Conservation (phyloP, 2,888 invertebrate species). For the Hipparchia semele region DNA sequence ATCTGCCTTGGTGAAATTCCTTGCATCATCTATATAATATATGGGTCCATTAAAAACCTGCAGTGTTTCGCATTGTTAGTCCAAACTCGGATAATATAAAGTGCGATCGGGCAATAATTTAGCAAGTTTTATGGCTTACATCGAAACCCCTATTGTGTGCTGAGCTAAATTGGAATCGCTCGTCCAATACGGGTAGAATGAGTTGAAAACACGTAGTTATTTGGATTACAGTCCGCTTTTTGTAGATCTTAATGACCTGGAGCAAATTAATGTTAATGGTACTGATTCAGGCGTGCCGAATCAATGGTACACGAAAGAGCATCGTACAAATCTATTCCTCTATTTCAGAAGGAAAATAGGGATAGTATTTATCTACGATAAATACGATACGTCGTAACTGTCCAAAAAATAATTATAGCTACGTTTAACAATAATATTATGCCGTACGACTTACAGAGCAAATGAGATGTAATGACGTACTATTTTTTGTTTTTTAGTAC, state of each 20-base stretch:
- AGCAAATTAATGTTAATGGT: conserved; percentile 10
- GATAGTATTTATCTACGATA: too few species aligned
- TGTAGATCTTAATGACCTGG: conserved; percentile 14
- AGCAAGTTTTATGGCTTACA: conserved; percentile 42
- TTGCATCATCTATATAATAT: conserved; percentile 17
- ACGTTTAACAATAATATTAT: too few species aligned
- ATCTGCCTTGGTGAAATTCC: conserved; percentile 25
- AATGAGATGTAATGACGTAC: not conserved
- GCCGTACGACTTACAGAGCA: too few species aligned
- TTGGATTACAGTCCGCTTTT: conserved; percentile 15
- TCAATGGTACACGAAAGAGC: not conserved
- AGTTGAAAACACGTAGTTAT: conserved; percentile 37
- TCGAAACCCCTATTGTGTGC: conserved; percentile 41
- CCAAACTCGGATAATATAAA: conserved; percentile 40
- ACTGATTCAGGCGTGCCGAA: conserved; percentile 3
- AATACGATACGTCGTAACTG: too few species aligned
- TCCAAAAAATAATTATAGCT: too few species aligned
- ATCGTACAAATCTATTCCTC: not conserved
- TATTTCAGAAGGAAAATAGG: not conserved
- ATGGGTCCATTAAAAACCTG: conserved; percentile 34
- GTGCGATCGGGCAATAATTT: conserved; percentile 41
- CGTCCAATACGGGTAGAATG: conserved; percentile 40
- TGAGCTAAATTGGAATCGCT: conserved; percentile 40
- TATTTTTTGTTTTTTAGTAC: too few species aligned
- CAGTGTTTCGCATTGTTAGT: conserved; percentile 38